phyloP scores from a whole-genome alignment of 2,888 invertebrate genomes.

The Limulus polyphemus region DNA sequence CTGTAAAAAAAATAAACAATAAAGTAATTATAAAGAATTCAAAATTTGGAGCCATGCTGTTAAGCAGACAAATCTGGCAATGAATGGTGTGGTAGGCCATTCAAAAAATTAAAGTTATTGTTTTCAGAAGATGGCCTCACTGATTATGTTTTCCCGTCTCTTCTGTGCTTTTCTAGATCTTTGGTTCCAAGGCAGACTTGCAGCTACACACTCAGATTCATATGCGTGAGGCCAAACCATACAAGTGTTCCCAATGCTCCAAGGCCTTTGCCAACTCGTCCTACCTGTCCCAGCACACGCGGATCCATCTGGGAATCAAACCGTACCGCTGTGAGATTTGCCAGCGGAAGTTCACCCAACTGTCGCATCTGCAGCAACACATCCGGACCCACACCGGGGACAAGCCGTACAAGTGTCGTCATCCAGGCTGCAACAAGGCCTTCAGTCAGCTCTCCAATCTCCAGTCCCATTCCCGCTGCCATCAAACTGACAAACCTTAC shows the following conservation, averaged over 20 bases:
- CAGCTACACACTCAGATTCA: conserved; percentile 95
- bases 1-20: too few relatives aligned
- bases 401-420: conserved; percentile 96
- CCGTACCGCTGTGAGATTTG: conserved; percentile 98
- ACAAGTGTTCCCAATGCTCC: conserved; percentile 97
- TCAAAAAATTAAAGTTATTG: too few relatives aligned
- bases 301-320: conserved; percentile 97
- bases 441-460: conserved; percentile 98
- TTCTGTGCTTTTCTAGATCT: conserved; percentile 58
- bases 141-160: too few relatives aligned
- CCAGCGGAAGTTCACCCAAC: conserved; percentile 95
- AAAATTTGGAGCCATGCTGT: too few relatives aligned
- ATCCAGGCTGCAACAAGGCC: conserved; percentile 92
- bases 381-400: conserved; percentile 98
- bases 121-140: too few relatives aligned
- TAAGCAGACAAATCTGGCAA: too few relatives aligned
- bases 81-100: too few relatives aligned
- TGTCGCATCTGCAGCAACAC: conserved; percentile 98
- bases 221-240: conserved; percentile 98
- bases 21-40: too few relatives aligned
- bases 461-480: conserved; percentile 97
- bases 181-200: conserved; percentile 92
- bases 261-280: conserved; percentile 99
- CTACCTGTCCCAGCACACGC: conserved; percentile 96
- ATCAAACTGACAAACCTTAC: conserved; percentile 98